Percentiles rank a stretch among this genome's conserved stretches.
These are phyloP conservation scores for Pycnomerus fuliginosus DNA, from an alignment of 2,888 invertebrate species.

Conservation along the genomic window DNA sequence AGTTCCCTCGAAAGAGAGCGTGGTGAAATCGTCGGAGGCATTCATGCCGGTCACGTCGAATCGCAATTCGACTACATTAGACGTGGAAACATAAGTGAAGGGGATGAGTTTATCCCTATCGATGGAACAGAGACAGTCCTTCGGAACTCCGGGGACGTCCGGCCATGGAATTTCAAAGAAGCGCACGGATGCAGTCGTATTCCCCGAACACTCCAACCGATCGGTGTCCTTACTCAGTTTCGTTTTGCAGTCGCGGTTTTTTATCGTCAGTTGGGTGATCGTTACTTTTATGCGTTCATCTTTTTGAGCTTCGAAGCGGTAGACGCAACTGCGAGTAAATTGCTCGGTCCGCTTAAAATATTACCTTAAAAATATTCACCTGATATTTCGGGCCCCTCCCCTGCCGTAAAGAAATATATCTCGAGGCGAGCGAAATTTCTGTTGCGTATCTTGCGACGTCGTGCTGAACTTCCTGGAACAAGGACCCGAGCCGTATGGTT, in stretches of 20 bases:
- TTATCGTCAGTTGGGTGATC: slow-evolving; percentile 68
- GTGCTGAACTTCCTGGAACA: slow-evolving; percentile 79
- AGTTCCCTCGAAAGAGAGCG: slow-evolving; percentile 79
- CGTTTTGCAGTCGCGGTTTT: slow-evolving; percentile 57
- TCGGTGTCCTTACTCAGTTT: slow-evolving; percentile 65
- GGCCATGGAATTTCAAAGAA: slow-evolving; percentile 76
- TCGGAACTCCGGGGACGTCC: slow-evolving; percentile 68
- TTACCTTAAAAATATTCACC: slow-evolving; percentile 52
- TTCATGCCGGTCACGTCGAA: slow-evolving; percentile 84
- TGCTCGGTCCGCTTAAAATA: slow-evolving; percentile 1
- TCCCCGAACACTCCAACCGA: slow-evolving; percentile 70
- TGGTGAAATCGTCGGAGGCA: slow-evolving; percentile 80
- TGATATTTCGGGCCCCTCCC: slow-evolving; percentile 79
- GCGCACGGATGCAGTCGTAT: slow-evolving; percentile 68
- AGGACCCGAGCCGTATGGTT: slow-evolving; percentile 70
- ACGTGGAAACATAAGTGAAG: slow-evolving; percentile 75
- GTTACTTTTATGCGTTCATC: slow-evolving; percentile 78
- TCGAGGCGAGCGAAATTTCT: slow-evolving; percentile 75
- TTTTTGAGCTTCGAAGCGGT: slow-evolving; percentile 82
- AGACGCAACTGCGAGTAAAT: slow-evolving; percentile 68
- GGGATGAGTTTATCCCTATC: slow-evolving; percentile 55
- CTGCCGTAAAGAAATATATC: slow-evolving; percentile 85
- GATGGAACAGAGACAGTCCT: slow-evolving; percentile 78
- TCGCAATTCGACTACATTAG: slow-evolving; percentile 75
- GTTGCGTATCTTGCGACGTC: slow-evolving; percentile 62